A percentile compares a stretch with the other conserved stretches of the same genome.
Conservation (phyloP, 2,797 vertebrate genomes). For the Sparus aurata region DNA sequence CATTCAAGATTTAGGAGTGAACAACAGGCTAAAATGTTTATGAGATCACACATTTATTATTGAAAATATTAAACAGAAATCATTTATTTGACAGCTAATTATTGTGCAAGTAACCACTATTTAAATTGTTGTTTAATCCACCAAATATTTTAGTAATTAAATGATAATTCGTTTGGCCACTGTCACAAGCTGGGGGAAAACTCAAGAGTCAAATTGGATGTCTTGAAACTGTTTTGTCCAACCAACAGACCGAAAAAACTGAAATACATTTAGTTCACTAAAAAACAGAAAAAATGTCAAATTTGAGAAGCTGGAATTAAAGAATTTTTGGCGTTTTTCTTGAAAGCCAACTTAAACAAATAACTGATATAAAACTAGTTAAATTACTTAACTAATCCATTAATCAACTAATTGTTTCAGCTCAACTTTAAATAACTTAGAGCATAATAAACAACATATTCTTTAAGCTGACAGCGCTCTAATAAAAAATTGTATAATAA, state of each 20-base stretch:
- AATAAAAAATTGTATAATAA: neutral
- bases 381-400: neutral
- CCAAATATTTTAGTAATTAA: neutral
- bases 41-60: neutral
- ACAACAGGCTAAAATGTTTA: neutral
- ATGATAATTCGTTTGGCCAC: neutral
- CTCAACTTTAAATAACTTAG: neutral
- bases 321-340: neutral
- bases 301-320: neutral
- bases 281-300: too few relatives aligned
- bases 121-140: neutral
- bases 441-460: neutral
- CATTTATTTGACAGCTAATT: neutral
- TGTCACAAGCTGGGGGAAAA: neutral
- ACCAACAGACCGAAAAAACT: neutral
- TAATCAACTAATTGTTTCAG: neutral
- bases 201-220: neutral
- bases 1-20: neutral
- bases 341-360: neutral
- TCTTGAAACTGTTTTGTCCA: neutral
- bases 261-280: too few relatives aligned
- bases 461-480: neutral
- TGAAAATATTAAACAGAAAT: neutral
- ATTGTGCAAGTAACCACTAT: neutral
- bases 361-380: neutral